phyloP scores from a whole-genome alignment of 2,888 invertebrate genomes.

The Congeria kusceri region DNA sequence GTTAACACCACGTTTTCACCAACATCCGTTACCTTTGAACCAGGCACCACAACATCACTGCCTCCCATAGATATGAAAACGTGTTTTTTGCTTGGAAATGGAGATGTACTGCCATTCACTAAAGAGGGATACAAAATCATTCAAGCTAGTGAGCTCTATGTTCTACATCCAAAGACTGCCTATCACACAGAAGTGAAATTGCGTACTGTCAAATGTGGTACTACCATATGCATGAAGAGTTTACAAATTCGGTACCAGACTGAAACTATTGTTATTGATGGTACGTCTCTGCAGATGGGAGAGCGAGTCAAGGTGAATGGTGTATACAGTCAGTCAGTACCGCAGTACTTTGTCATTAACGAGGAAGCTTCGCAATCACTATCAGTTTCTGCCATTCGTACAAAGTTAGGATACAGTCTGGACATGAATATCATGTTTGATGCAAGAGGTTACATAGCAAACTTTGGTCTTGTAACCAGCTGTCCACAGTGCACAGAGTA shows the following conservation, averaged over 20 bases:
- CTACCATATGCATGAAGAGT: slow-evolving; percentile 29
- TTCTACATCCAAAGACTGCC: slow-evolving; percentile 11
- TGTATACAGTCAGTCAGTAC: not conserved
- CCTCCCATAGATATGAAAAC: not conserved
- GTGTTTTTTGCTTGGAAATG: slow-evolving; percentile 31
- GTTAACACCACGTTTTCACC: not conserved
- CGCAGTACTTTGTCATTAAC: slow-evolving; percentile 10
- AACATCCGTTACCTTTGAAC: not conserved
- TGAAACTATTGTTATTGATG: slow-evolving; percentile 29
- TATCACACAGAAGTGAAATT: slow-evolving; percentile 22
- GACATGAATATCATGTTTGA: slow-evolving; percentile 19
- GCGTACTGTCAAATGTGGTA: slow-evolving; percentile 34
- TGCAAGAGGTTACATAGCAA: slow-evolving; percentile 29
- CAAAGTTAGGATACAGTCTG: slow-evolving; percentile 10
- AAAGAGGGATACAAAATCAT: slow-evolving; percentile 5
- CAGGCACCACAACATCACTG: too few species aligned
- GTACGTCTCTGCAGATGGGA: not conserved
- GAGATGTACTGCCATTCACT: slow-evolving; percentile 21
- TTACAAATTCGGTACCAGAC: slow-evolving; percentile 14
- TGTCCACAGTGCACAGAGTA: slow-evolving; percentile 23
- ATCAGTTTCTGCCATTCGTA: not conserved
- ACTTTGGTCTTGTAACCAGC: slow-evolving; percentile 23
- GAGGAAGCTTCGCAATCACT: not conserved
- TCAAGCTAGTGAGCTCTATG: slow-evolving; percentile 30
- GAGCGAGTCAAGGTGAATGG: slow-evolving; percentile 26